Percentiles rank a stretch among this genome's conserved stretches.
These are phyloP conservation scores for Lymantria dispar DNA, from an alignment of 2,888 invertebrate species.

Conservation along the genomic window DNA sequence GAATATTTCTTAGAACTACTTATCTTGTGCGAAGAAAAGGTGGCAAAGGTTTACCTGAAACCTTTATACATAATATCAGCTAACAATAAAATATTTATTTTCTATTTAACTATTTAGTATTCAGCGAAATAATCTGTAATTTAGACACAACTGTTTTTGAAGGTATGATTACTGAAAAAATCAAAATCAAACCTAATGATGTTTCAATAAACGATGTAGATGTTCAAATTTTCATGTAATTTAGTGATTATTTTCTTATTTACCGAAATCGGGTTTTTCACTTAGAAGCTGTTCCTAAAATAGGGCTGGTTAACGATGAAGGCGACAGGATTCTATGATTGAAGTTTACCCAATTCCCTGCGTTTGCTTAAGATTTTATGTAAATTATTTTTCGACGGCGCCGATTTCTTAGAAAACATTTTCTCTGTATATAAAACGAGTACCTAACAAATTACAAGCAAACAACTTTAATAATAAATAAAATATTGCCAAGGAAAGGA, in stretches of 20 bases:
- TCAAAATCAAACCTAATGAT: too few relatives aligned
- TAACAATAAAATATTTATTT: conserved; percentile 58
- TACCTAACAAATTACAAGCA: conserved; percentile 39
- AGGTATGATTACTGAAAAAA: too few relatives aligned
- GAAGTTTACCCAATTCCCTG: conserved; percentile 65
- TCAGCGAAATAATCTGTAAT: too few relatives aligned
- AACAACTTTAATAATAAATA: conserved; percentile 39
- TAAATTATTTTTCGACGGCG: conserved; percentile 56
- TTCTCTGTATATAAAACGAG: conserved; percentile 38
- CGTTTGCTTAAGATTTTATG: conserved; percentile 65
- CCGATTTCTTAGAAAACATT: conserved; percentile 37
- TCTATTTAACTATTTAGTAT: too few relatives aligned
- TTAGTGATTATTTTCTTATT: background rate
- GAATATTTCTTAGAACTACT: conserved; percentile 62
- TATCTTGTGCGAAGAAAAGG: conserved; percentile 60
- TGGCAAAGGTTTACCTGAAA: conserved; percentile 67
- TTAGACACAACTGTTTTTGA: too few relatives aligned
- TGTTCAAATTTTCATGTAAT: too few relatives aligned
- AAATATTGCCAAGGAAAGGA: conserved; percentile 23
- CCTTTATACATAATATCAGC: conserved; percentile 53
- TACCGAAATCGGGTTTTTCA: conserved; percentile 6
- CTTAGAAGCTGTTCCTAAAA: conserved; percentile 10
- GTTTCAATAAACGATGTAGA: too few relatives aligned
- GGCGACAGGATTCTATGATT: conserved; percentile 48
- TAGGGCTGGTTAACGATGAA: conserved; percentile 24